A percentile compares a stretch with the other conserved stretches of the same genome.
Conservation (phyloP, 2,797 vertebrate species). For the Sitta carolinensis region DNA sequence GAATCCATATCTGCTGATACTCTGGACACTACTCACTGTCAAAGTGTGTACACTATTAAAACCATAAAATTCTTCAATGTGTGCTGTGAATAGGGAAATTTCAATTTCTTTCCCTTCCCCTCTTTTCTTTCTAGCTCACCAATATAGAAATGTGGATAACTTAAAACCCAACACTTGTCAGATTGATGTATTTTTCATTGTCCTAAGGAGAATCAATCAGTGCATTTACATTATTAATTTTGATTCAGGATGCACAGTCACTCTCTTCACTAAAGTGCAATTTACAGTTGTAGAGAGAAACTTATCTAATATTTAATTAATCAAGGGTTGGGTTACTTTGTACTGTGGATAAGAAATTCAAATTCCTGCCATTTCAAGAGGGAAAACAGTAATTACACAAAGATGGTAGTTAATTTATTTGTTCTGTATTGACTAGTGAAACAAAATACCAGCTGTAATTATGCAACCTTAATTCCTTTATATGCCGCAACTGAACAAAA, state of each 20-base stretch:
- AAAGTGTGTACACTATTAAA: background rate
- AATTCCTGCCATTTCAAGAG: background rate
- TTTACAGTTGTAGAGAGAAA: background rate
- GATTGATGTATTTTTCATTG: background rate
- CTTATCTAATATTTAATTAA: background rate
- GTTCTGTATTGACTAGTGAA: background rate
- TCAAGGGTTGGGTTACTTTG: background rate
- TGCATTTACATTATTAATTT: background rate
- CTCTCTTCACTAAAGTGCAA: background rate
- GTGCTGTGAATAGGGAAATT: background rate
- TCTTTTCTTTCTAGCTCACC: background rate
- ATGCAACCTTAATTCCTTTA: background rate
- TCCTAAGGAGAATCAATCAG: background rate
- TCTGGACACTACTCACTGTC: background rate
- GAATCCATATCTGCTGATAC: background rate
- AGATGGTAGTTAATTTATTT: background rate
- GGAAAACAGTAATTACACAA: background rate
- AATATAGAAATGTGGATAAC: background rate
- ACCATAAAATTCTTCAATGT: background rate
- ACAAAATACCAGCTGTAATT: background rate
- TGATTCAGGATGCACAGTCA: background rate
- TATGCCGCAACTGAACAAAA: background rate
- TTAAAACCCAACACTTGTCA: background rate
- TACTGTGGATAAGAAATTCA: background rate
- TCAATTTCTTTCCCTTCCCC: background rate